Percentiles rank a stretch among this genome's conserved stretches.
phyloP scores from a whole-genome alignment of 2,888 invertebrate species.

The Alsophila aescularia region DNA sequence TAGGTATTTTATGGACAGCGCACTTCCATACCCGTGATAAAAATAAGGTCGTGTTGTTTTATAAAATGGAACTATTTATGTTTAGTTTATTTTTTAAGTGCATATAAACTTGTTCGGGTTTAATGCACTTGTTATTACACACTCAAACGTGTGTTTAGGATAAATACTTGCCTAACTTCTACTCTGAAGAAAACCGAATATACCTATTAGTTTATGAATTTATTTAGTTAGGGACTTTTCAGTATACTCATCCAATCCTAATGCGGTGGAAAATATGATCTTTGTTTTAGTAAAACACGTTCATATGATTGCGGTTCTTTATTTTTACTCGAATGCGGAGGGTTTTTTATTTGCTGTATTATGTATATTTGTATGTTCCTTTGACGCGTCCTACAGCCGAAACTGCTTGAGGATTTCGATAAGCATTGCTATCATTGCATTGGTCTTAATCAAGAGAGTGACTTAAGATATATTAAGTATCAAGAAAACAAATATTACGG shows the following conservation, averaged over 20 bases:
- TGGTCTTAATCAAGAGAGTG: too few species aligned
- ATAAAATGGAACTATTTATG: slow-evolving; percentile 17
- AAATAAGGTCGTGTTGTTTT: slow-evolving; percentile 9
- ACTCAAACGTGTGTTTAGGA: too few species aligned
- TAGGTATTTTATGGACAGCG: background rate
- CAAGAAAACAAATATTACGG: too few species aligned
- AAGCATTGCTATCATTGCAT: too few species aligned
- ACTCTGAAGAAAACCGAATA: too few species aligned
- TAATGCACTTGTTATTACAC: background rate
- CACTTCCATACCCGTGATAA: background rate
- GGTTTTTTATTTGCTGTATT: too few species aligned
- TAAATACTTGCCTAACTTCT: too few species aligned
- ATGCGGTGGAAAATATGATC: background rate
- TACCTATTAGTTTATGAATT: background rate
- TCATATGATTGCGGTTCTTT: slow-evolving; percentile 6
- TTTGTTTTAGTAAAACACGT: slow-evolving; percentile 8
- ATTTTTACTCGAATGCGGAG: too few species aligned
- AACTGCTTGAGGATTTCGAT: too few species aligned
- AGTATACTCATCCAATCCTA: background rate
- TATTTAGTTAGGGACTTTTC: background rate
- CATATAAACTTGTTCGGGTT: background rate
- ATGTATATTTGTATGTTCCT: too few species aligned
- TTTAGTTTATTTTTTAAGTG: background rate
- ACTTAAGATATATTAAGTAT: too few species aligned
- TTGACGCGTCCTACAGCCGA: too few species aligned